Base-by-base conservation (phyloP, 2,797 vertebrate species). In the Harpagifer antarcticus region DNA sequence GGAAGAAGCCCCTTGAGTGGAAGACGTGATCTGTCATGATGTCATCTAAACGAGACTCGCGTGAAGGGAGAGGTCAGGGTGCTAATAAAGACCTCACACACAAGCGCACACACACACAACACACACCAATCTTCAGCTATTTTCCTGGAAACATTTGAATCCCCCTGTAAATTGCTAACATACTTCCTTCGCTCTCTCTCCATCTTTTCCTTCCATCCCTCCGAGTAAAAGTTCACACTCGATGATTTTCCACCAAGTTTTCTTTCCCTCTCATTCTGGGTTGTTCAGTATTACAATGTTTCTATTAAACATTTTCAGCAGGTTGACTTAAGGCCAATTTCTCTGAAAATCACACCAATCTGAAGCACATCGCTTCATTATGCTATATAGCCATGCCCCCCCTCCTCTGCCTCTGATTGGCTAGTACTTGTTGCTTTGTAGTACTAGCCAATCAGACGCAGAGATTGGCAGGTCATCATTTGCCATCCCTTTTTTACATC, bases 1-100 rank as follows among this genome's bases (percentile, higher is more conserved):
- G 87, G 92, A 90, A 89, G 86, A 88, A 86, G 83, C 82, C 85
- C 83, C 87, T 88, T 67, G 79, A 87, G 91, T 84, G 27, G 64
- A 83, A 88, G 85, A 88, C 71, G 86, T 91, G 91, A 91, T 92
- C 87, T 86, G 90, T 92, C 92, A 92, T 90, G 89, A 93, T 93
- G 91, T 88, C 85, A 86, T 89, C 91, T 88, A 81, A 93, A 93
- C 76, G 83, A 92, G 72, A 75, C 78, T 74, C 42, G 31, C 53
- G 81, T 52, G 67, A 62, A 78, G 72, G 72, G 68, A 79, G 83
- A 85, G 81, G 86, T 88, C 74, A 88, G 81, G 67, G 68, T 70
- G 76, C 75, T 87, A 89, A 90, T 89, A 85, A 91, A 86, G 87
- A 82, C 71, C 77, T 78, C 76, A 43, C 68, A 64, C 66, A 49